Evolutionary conservation across 23 tunicate species (phyloP), one percentile per base, ranked within the genome.

Genomic region (Trididemnum nubilum): DNA sequence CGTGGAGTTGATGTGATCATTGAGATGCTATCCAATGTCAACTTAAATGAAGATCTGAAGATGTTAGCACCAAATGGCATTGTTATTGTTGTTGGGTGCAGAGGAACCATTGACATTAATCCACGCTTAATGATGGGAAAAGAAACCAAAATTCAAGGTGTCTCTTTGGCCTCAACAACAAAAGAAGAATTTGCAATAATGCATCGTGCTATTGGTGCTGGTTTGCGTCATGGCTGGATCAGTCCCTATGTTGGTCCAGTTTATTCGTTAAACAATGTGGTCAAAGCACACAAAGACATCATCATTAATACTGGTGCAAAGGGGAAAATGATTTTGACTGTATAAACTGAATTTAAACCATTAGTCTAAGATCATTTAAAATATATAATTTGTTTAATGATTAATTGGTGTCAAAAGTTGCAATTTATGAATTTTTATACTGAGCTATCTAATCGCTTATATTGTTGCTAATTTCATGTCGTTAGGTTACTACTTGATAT

Each of bases 21-120:
- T 34, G 97, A 92, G 72, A 86, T 92, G 91, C 81, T 86, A 4
- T 92, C 97, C 21, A 92, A 92, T 73, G 97, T 86, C 21, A 92
- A 92, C 65, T 85, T 92, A 21, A 85, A 85, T 40, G 67, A 59
- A 33, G 97, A 92, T 73, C 52, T 92, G 22, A 85, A 86, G 29
- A 30, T 92, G 85, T 33, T 92, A 21, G 85, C 97, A 2, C 71
- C 49, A 57, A 78, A 73, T 2, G 97, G 97, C 29, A 64, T 19
- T 1, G 70, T 92, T 35, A 30, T 83, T 25, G 83, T 92, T 25
- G 82, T 92, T 59, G 97, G 97, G 21, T 86, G 97, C 52, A 78
- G 97, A 59, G 97, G 90, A 31, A 3, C 84, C 0, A 83, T 92
- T 29, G 97, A 92, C 33, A 92, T 92, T 0, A 92, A 92, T 39